A percentile compares a stretch with the other conserved stretches of the same genome.
phyloP scores from a whole-genome alignment of 2,888 invertebrate species.

The Lydus trimaculatus region DNA sequence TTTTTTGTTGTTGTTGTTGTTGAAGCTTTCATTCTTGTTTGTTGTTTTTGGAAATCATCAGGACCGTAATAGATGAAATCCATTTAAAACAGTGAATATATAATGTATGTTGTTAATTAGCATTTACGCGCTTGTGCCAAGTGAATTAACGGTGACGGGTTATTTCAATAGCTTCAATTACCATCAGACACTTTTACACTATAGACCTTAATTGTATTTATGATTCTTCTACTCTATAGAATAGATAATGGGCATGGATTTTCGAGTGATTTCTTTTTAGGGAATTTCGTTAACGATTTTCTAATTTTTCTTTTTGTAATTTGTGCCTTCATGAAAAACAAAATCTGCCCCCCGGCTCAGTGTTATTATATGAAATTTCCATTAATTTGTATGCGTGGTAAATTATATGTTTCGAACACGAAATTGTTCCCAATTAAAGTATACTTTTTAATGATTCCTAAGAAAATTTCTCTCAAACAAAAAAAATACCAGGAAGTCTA shows the following conservation, averaged over 20 bases:
- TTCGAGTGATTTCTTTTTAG: neutral
- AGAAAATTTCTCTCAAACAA: neutral
- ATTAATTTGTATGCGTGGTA: conserved; percentile 17
- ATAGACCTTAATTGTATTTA: neutral
- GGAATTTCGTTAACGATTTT: neutral
- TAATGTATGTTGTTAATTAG: conserved; percentile 1
- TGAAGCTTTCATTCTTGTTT: conserved; percentile 1
- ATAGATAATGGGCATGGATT: neutral
- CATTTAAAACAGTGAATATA: neutral
- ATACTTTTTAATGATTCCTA: neutral
- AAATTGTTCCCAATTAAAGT: conserved; percentile 24
- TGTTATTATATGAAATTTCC: conserved; percentile 15
- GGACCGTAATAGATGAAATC: neutral
- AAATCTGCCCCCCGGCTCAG: neutral
- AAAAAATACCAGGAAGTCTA: neutral
- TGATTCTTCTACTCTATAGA: neutral
- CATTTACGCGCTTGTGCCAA: conserved; percentile 4
- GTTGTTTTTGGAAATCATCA: conserved; percentile 10
- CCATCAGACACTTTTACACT: neutral
- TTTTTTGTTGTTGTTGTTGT: conserved; percentile 18
- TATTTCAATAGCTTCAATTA: conserved; percentile 4
- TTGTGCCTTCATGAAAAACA: neutral
- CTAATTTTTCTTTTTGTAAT: neutral
- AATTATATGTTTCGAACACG: conserved; percentile 12
- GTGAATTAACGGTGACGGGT: conserved; percentile 3